Base-by-base conservation (phyloP, 2,888 invertebrate species). In the Caenorhabditis panamensis region DNA sequence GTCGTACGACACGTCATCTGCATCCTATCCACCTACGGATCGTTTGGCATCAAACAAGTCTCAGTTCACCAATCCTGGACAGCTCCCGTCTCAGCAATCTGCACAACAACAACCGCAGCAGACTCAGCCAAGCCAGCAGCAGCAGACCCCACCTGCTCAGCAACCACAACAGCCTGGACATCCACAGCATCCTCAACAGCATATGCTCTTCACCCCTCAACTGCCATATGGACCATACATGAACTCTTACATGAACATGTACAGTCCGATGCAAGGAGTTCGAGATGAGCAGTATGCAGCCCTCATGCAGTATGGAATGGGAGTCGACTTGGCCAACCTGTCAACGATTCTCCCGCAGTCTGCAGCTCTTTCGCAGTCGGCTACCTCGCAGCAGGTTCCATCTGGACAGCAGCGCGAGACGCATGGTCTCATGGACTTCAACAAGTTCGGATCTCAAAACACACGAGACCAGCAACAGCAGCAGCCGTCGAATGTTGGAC, bases 221-320 rank as follows among this genome's bases (percentile, higher is more conserved):
- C 63, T 81, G 53, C 83, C 81, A 13, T 84, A 82, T 36, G 69
- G 61, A 24, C 56, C 76, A 20, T 82, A 79, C 61, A 75, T 75
- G 75, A 75, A 75, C 58, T 68, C 73, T 5, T 83, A 86, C 68
- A 80, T 84, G 76, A 75, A 77, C 54, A 85, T 83, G 83, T 87
- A 86, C 77, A 82, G 68, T 53, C 87, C 85, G 9, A 83, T 82
- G 51, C 63, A 54, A 16, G 78, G 82, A 62, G 79, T 84, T 28
- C 56, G 85, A 18, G 87, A 87, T 54, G 86, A 85, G 18, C 81
- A 83, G 24, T 85, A 83, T 41, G 67, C 84, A 41, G 76, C 82
- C 16, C 75, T 87, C 28, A 78, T 83, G 82, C 85, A 85, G 59
- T 87, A 84, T 75, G 71, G 79, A 54, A 83, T 84, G 71, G 82